phyloP scores from a whole-genome alignment of 2,113 vertebrate genomes.

The Myocastor coypus region DNA sequence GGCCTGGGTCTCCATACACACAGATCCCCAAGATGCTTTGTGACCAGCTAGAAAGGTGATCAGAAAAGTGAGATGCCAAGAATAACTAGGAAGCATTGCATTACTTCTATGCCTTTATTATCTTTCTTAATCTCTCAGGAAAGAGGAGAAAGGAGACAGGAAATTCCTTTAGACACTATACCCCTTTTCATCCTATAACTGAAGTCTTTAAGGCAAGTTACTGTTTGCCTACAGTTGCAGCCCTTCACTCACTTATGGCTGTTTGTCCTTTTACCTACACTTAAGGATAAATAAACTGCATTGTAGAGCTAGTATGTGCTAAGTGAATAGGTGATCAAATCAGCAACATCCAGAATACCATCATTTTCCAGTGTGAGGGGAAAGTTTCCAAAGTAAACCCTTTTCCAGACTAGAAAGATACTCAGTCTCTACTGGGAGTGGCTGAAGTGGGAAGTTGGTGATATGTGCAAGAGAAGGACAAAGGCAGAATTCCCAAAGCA shows the following conservation, averaged over 20 bases:
- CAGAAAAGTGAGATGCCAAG: neutral
- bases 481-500: too few relatives aligned
- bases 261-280: neutral
- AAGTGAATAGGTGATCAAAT: neutral
- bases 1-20: too few relatives aligned
- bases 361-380: neutral
- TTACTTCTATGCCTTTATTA: neutral
- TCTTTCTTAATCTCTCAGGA: neutral
- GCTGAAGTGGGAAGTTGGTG: too few relatives aligned
- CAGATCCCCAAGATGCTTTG: neutral
- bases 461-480: too few relatives aligned
- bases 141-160: neutral
- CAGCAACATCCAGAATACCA: too few relatives aligned
- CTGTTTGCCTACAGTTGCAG: neutral
- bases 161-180: neutral
- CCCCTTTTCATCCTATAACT: accelerated
- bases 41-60: neutral
- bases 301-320: neutral
- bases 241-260: neutral
- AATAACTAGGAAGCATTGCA: neutral
- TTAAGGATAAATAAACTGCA: neutral
- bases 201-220: neutral
- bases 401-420: neutral
- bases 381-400: neutral
- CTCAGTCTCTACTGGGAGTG: neutral